Evolutionary conservation across 2,888 invertebrate species (phyloP), one percentile per base, ranked within the genome.

Genomic region (Crocallis elinguaria): DNA sequence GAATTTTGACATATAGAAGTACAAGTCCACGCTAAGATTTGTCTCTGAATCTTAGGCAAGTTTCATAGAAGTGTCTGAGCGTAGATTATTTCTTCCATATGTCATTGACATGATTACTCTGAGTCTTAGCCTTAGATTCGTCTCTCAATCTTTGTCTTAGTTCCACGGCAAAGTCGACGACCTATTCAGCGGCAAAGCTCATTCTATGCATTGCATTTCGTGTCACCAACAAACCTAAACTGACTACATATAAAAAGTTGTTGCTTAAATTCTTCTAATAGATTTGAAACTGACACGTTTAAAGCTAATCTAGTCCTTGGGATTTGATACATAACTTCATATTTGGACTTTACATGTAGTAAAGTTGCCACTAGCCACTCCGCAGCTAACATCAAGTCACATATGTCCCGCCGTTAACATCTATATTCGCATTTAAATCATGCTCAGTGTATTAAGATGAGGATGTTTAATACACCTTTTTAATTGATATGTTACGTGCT

Each of bases 401-500:
- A 45, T 36, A 36, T 36, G 23, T 23, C 33, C 21, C 12, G 41
- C 21, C 29, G 30, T 32, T 21, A 17, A 49, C 33, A 53, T 58
- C 59, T 63, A 64, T 64, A 68, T 68, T 71, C 71, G 66, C 69
- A 71, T 79, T 82, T 78, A 75, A 80, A 78, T 81, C 77, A 69
- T 75, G 76, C 72, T 67, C 73, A 71, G 69, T 69, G 72, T 71
- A 76, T 75, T 61, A 70, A 75, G 72, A 74, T 71, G 79, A 71
- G 77, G 75, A 79, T 79, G 79, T 82, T 84, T 82, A 85, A 84
- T 82, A 80, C 76, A 76, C 73, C 69, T 73, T 82, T n/a, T 85
- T 88, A 88, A 89, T 89, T 88, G 88, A 88, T 86, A 88, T 81
- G 86, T 88, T 87, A 83, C 80, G 72, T 82, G 82, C 69, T 86